Base-by-base conservation (phyloP, 2,888 invertebrate species). In the Orchesellides sinensis region DNA sequence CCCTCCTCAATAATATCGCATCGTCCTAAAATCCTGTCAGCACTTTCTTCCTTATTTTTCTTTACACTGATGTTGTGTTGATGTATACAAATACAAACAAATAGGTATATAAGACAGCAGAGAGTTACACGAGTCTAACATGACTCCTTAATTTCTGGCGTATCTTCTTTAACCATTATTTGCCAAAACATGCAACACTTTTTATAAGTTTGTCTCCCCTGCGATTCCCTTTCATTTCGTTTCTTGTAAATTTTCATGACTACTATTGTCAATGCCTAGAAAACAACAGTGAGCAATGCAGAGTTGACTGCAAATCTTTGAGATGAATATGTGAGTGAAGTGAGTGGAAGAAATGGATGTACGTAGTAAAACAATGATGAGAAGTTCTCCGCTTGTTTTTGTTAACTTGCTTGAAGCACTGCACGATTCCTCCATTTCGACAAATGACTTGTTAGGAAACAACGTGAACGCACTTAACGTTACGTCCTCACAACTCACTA, bases 241-340 rank as follows among this genome's bases (percentile, higher is more conserved):
- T 70, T 54, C 79, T 74, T 83, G 79, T 83, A 83, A 83, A 83
- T 83, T 83, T 83, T 73, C 72, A 66, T 61, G 61, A 78, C 78
- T 74, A 74, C 74, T 69, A 68, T 69, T 83, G 83, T 83, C 83
- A 83, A 79, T 79, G 78, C 61, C 68, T 73, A 1, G 56, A 54
- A 66, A 74, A 65, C 74, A 65, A 73, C 23, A 54, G 70, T 65
- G 35, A 54, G 54, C 78, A 69, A 72, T 68, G 59, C 74, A 74
- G 52, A 69, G 69, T 19, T 29, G 61, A 61, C 68, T 52, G 69
- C 59, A 78, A 69, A 69, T 52, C 69, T 47, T 66, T 23, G 47
- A 73, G 17, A 25, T 29, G 65, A 66, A 32, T n/a, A 47, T 23
- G 27, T 49, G 32, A 23, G 66, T 49, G 29, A 68, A 27, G 68